Evolutionary conservation across 2,888 invertebrate species (phyloP).

Genomic region (Sturmia bella): DNA sequence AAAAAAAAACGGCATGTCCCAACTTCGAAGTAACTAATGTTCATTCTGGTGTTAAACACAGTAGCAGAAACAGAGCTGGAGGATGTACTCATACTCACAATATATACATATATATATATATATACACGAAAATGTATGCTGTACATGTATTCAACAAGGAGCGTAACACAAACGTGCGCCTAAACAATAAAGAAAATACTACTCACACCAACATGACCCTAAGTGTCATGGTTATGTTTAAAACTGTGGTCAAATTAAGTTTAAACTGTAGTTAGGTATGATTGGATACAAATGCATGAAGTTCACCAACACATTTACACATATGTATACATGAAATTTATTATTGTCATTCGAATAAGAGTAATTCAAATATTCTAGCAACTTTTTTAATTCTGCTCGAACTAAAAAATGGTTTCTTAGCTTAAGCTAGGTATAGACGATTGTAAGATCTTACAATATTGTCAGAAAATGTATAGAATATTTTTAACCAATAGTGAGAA

Average conservation of each 20-base stretch:
- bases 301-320: background rate
- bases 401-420: too few relatives aligned
- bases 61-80: slow-evolving; percentile 3
- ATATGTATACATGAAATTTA: background rate
- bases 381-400: too few relatives aligned
- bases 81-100: background rate
- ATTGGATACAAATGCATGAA: background rate
- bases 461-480: too few relatives aligned
- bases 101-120: background rate
- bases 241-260: slow-evolving; percentile 77
- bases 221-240: slow-evolving; percentile 80
- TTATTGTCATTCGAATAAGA: too few relatives aligned
- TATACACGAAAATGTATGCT: too few relatives aligned
- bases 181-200: slow-evolving; percentile 2
- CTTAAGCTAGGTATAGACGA: too few relatives aligned
- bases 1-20: slow-evolving; percentile 13
- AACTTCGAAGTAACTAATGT: slow-evolving; percentile 34
- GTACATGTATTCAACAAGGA: background rate
- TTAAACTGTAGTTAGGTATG: slow-evolving; percentile 43
- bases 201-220: slow-evolving; percentile 72
- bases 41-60: slow-evolving; percentile 12
- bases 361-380: too few relatives aligned
- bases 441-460: too few relatives aligned
- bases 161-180: slow-evolving; percentile 15
- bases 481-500: too few relatives aligned